These are phyloP conservation scores for Aselliscus stoliczkanus DNA, from an alignment of 2,797 vertebrate genomes.

Conservation along the genomic window DNA sequence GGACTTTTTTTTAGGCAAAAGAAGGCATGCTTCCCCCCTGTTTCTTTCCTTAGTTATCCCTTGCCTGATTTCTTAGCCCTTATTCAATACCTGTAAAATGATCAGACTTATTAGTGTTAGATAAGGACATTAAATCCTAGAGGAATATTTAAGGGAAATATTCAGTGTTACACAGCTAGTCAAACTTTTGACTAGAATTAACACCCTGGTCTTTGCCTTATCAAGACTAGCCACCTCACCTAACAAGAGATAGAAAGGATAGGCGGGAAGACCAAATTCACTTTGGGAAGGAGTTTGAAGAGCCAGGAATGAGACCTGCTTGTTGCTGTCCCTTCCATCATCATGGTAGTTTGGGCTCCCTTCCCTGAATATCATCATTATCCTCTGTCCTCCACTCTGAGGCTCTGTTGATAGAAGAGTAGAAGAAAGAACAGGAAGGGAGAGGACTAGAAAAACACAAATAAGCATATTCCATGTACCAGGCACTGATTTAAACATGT, in stretches of 20 bases:
- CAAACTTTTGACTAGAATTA: background rate
- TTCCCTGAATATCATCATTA: background rate
- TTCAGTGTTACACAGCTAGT: background rate
- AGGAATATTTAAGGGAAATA: background rate
- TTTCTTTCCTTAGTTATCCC: background rate
- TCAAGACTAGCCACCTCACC: background rate
- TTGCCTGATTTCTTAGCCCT: background rate
- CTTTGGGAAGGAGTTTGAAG: background rate
- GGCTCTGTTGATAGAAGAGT: background rate
- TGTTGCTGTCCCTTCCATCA: background rate
- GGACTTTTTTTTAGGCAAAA: background rate
- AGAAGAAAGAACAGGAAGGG: background rate
- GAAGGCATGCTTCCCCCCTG: background rate
- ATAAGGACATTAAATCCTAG: background rate
- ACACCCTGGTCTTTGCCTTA: background rate
- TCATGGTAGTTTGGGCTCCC: background rate
- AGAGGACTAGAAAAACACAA: background rate
- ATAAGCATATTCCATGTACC: background rate
- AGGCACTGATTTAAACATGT: background rate
- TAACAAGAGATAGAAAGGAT: background rate
- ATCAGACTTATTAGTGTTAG: background rate
- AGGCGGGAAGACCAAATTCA: background rate
- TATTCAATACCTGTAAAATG: background rate
- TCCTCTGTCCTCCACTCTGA: background rate
- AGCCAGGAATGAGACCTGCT: background rate